Evolutionary conservation across 2,888 invertebrate species (phyloP).

Genomic region (Conus canariensis): DNA sequence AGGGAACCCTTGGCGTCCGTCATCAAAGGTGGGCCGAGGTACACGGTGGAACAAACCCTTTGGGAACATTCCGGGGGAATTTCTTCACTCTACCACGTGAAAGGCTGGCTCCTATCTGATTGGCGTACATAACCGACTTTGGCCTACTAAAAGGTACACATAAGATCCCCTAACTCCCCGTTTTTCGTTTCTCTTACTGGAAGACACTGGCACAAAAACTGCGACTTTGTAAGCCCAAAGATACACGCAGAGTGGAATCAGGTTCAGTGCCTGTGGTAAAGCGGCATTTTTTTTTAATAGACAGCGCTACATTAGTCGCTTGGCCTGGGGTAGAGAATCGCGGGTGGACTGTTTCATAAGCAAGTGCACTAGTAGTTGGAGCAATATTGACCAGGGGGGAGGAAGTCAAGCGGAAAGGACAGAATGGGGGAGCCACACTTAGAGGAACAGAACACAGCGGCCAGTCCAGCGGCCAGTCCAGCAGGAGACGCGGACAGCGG

Average conservation of each 20-base stretch:
- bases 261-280: not conserved
- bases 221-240: not conserved
- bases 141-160: too few relatives aligned
- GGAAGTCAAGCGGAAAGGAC: not conserved
- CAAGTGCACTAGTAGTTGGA: not conserved
- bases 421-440: slow-evolving; percentile 7
- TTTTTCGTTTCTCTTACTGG: too few relatives aligned
- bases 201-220: too few relatives aligned
- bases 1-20: too few relatives aligned
- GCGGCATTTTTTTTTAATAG: too few relatives aligned
- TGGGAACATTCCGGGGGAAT: too few relatives aligned
- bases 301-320: not conserved
- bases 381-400: not conserved
- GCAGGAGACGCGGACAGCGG: not conserved
- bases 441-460: not conserved
- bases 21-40: too few relatives aligned
- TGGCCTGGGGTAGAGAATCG: not conserved
- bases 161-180: too few relatives aligned
- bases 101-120: too few relatives aligned
- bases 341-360: not conserved
- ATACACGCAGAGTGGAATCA: not conserved
- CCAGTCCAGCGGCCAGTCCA: not conserved
- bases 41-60: too few relatives aligned
- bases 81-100: too few relatives aligned
- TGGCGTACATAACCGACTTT: too few relatives aligned